Base-by-base conservation (phyloP, 2,888 invertebrate species). In the Eledona agricola region DNA sequence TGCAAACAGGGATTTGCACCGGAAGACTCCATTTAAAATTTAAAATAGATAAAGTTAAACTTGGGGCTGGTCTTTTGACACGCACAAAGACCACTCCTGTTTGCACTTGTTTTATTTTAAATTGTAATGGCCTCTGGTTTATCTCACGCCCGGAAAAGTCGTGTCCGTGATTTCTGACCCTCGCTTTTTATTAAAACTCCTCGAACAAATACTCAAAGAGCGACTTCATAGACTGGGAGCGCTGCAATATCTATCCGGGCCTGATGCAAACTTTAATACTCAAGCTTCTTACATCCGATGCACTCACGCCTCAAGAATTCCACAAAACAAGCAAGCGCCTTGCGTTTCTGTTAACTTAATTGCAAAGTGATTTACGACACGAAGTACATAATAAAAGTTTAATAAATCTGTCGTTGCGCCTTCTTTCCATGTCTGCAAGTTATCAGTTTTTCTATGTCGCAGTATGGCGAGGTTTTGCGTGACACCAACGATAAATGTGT, bases 381-480 rank as follows among this genome's bases (percentile, higher is more conserved):
- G 9, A 34, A 34, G 25, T 45, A 34, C 32, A 26, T 45, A 28
- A 34, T 45, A 25, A 32, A 25, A 45, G 34, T 45, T 45, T 25
- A 45, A 34, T 34, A 45, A 45, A 45, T 45, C 15, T 34, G n/a
- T 16, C 23, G 34, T 45, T 32, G 32, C 25, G 22, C 32, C 45
- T 23, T 22, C 32, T 17, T 45, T 25, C 32, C 31, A 49, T 49
- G 49, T 38, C 32, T 38, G 31, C 19, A 31, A 49, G 38, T 49
- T 50, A 25, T 35, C 38, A 25, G 22, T 32, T 50, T 40, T 19
- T 32, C 20, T 25, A 50, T 40, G 40, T 40, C 50, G 40, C 40
- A 40, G 38, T 10, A 38, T 40, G 17, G 32, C 17, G 22, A 50
- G 50, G 20, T 32, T 50, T 50, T 28, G 50, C 50, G 50, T 50